Conservation (phyloP, 2,797 vertebrate genomes). For the Triplophysa bombifrons region DNA sequence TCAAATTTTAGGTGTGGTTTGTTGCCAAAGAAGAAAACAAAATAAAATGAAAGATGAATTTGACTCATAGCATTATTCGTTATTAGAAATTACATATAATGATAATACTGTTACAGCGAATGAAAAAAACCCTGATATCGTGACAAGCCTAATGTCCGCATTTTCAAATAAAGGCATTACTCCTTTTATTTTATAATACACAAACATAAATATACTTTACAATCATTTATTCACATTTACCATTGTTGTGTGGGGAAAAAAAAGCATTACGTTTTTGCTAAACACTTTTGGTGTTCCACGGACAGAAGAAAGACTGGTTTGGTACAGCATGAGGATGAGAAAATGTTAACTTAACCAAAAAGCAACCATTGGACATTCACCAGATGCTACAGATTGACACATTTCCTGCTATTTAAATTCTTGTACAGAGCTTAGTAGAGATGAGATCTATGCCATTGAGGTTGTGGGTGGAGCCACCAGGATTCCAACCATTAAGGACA, state of each 20-base stretch:
- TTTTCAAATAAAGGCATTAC: too few species aligned
- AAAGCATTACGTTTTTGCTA: not conserved
- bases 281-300: not conserved
- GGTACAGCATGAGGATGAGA: not conserved
- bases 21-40: too few species aligned
- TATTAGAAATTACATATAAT: too few species aligned
- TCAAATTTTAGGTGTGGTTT: too few species aligned
- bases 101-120: too few species aligned
- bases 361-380: not conserved
- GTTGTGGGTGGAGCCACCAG: conserved; percentile 93
- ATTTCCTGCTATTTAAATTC: not conserved
- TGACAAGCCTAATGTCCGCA: too few species aligned
- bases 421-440: conserved; percentile 85
- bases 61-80: too few species aligned
- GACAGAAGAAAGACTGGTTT: not conserved
- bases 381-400: not conserved
- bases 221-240: not conserved
- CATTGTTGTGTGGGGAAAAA: not conserved
- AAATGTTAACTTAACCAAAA: not conserved
- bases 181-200: not conserved
- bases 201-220: not conserved
- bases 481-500: conserved; percentile 93
- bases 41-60: too few species aligned
- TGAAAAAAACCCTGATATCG: too few species aligned
- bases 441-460: conserved; percentile 94